Base-by-base conservation (phyloP, 2,797 vertebrate species). In the Oryzias sinensis region DNA sequence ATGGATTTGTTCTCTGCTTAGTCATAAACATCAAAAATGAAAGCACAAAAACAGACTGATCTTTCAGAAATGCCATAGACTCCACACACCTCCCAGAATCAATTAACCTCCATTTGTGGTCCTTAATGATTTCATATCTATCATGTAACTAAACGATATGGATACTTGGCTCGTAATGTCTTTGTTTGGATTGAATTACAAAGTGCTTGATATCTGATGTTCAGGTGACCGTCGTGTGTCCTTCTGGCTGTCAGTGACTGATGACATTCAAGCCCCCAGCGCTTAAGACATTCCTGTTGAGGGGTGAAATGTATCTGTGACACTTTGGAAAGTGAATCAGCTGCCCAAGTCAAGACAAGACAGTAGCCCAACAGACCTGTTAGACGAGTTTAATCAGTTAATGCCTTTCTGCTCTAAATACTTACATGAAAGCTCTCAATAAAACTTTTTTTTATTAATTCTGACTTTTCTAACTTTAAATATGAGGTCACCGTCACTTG, bases 171-270 rank as follows among this genome's bases (percentile, higher is more conserved):
- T 68, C 18, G 42, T 45, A 44, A 68, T 62, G 68, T 52, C 65
- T 76, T 65, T 41, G 15, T 85, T 86, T 82, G 79, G 81, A 84
- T 87, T 80, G 68, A 81, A 77, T 88, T 90, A 86, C 88, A 80
- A 86, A 86, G 83, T 43, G 46, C 65, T 81, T 80, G 77, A 83
- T 85, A 89, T 84, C 82, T 86, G 78, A 86, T 88, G 83, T 83
- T 74, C 70, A 59, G 69, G 65, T 82, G 86, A 83, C 82, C 72
- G 49, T 76, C 59, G 62, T 70, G 74, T 77, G 86, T 85, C 86
- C 86, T 83, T 81, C 62, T 70, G 74, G 53, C 62, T 62, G 64
- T 60, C 63, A 50, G 53, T 69, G 81, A 61, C 55, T 6, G 44
- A 52, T n/a, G 41, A 78, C 52, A 47, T 62, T 0, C 48, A 70